phyloP scores from a whole-genome alignment of 2,797 vertebrate genomes.

The Catostomus latipinnis region DNA sequence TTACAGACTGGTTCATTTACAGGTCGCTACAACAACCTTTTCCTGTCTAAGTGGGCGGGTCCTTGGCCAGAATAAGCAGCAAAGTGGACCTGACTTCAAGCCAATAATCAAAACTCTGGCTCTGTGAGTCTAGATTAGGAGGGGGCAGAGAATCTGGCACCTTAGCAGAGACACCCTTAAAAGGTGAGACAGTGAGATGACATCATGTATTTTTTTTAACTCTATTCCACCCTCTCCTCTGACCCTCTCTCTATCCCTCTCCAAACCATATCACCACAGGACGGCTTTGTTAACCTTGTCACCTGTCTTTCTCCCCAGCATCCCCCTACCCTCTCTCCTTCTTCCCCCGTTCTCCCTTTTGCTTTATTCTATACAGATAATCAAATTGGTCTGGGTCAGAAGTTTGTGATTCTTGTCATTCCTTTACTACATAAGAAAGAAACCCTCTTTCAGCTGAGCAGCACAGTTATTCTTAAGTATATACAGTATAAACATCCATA shows the following conservation, averaged over 20 bases:
- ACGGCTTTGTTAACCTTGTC: conserved; percentile 32
- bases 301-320: conserved; percentile 6
- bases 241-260: not conserved
- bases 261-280: not conserved
- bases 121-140: not conserved
- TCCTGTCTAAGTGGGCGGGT: not conserved
- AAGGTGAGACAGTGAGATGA: not conserved
- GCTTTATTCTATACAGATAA: conserved; percentile 25
- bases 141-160: too few species aligned
- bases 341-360: not conserved
- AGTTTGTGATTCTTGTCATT: conserved; percentile 48
- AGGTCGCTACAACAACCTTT: not conserved
- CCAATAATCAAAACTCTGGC: not conserved
- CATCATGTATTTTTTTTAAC: conserved; percentile 1
- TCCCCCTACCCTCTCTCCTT: not conserved
- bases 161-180: not conserved
- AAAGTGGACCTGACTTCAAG: not conserved
- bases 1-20: too few species aligned
- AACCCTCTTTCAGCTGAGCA: not conserved
- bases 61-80: not conserved
- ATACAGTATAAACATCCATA: not conserved
- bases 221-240: not conserved
- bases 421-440: conserved; percentile 40
- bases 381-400: conserved; percentile 36
- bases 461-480: not conserved